phyloP scores from a whole-genome alignment of 1,140 invertebrate species.

The Asbolus verrucosus region DNA sequence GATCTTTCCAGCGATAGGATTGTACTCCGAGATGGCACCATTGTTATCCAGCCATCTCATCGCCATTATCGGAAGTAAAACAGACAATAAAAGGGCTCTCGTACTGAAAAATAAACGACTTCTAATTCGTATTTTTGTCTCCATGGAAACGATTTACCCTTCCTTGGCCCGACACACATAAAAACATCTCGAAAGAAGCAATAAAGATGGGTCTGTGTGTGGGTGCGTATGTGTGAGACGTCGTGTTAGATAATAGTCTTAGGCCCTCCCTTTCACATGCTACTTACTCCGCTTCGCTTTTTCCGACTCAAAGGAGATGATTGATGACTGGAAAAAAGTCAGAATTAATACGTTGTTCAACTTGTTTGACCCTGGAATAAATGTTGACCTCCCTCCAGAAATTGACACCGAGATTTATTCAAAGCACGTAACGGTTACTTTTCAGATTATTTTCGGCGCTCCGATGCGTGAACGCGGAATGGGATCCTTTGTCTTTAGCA shows the following conservation, averaged over 20 bases:
- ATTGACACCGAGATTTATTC: conserved; percentile 3
- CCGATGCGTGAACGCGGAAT: too few relatives aligned
- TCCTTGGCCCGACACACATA: neutral
- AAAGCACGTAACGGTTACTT: neutral
- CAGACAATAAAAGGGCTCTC: conserved; percentile 1
- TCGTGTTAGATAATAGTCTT: conserved; percentile 36
- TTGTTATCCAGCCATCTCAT: neutral
- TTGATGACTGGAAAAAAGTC: conserved; percentile 30
- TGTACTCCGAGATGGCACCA: neutral
- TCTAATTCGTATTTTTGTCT: conserved; percentile 15
- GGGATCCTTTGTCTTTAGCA: conserved; percentile 4
- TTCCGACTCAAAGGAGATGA: conserved; percentile 21
- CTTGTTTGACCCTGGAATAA: conserved; percentile 14
- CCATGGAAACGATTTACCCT: conserved; percentile 4
- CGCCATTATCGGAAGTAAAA: neutral
- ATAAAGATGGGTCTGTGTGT: conserved; percentile 25
- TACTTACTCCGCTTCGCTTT: conserved; percentile 13
- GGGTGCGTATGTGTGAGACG: conserved; percentile 9
- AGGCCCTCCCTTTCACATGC: conserved; percentile 11
- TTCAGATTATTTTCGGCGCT: too few relatives aligned
- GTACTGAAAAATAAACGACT: conserved; percentile 12
- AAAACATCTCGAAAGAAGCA: conserved; percentile 18
- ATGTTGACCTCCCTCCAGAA: neutral
- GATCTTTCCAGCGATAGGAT: neutral
- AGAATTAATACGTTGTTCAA: conserved; percentile 28